Evolutionary conservation across 2,888 invertebrate genomes (phyloP).

Genomic region (Caenorhabditis uteleia): DNA sequence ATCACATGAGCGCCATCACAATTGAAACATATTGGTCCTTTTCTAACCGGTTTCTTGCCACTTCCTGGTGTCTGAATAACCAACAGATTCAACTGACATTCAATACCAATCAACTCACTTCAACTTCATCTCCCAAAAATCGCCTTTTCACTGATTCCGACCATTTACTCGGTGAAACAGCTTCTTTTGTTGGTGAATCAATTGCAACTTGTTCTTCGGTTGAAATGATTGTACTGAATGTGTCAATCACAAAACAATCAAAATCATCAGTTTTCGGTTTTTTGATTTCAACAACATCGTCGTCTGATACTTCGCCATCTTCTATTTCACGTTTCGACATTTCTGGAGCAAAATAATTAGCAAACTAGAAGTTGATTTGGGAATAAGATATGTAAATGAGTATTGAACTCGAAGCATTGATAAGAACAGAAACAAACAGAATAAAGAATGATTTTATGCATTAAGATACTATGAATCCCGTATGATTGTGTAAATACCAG

Average conservation of each 20-base stretch:
- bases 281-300: slow-evolving; percentile 7
- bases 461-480: no score
- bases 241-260: slow-evolving; percentile 20
- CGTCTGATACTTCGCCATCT: slow-evolving; percentile 24
- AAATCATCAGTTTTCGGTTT: neutral
- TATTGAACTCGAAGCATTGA: no score
- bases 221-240: neutral
- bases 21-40: slow-evolving; percentile 79
- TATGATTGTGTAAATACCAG: no score
- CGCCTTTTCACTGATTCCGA: slow-evolving; percentile 7
- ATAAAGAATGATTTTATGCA: no score
- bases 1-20: slow-evolving; percentile 82
- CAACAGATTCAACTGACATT: no score
- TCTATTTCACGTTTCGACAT: slow-evolving; percentile 13
- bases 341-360: neutral
- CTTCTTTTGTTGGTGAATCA: neutral
- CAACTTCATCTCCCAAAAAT: slow-evolving; percentile 11
- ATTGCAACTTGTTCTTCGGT: no score
- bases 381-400: no score
- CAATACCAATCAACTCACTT: no score
- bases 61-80: neutral
- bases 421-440: no score
- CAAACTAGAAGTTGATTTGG: no score
- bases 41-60: slow-evolving; percentile 4
- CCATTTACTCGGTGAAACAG: slow-evolving; percentile 13